Evolutionary conservation across 1,140 invertebrate species (phyloP), one percentile per base, ranked within the genome.

Genomic region (Drosophila ananassae): DNA sequence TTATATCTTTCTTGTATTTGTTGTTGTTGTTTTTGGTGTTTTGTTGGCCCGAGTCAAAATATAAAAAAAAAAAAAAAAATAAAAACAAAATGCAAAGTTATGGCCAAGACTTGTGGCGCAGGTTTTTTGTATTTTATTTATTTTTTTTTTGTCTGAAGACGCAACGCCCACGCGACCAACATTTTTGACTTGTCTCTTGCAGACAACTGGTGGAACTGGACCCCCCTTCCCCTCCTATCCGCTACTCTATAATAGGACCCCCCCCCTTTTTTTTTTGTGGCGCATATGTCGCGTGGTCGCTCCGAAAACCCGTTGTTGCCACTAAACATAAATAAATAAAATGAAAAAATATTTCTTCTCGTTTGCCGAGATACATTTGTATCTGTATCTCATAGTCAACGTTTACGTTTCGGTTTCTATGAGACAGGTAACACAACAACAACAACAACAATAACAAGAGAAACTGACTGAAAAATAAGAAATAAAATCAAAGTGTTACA

Each of bases 131-230:
- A 55, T 68, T 68, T 48, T 28, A 44, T 57, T 44, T 41, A 13
- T 37, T 37, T 50, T 62, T 69, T 39, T 76, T 58, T 22, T 57
- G 37, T 61, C 44, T 47, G 78, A 87, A 87, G 82, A 87, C 83
- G 82, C 63, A 63, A 87, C 82, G 82, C 82, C 82, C 82, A 87
- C 82, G 82, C 82, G 82, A 87, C 83, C 83, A 87, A 87, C 83
- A 87, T 87, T 87, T 85, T 83, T 85, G 57, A 73, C 77, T 69
- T 80, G 71, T 80, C 77, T 78, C 72, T 78, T 54, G 67, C 21
- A 53, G 10, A 41, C 44, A 8, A 46, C 32, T 32, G 32, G 32
- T 37, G 34, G 34, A 37, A 37, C 34, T 37, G 34, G 21, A 17
- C 44, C 17, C 41, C 39, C n/a, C 3, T 2, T 22, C 47, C 39